Base-by-base conservation (phyloP, 2,888 invertebrate genomes). In the Hedychridium roseum region DNA sequence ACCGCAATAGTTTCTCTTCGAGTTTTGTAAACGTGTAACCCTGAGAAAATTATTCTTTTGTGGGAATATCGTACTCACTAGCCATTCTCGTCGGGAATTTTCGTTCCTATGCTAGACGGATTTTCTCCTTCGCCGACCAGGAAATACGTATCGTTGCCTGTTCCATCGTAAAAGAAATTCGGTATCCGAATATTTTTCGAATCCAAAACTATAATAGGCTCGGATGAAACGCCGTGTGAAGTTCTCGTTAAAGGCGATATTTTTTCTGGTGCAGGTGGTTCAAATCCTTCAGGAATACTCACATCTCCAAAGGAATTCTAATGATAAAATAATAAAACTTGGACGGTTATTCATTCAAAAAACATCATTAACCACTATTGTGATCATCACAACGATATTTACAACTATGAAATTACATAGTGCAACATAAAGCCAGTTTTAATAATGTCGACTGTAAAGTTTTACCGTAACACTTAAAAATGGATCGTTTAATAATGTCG, bases 301-400 rank as follows among this genome's bases (percentile, higher is more conserved):
- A 94, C 89, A 76, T 95, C 95, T 0, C 92, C 95, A 75, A 93
- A 94, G 27, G 92, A 87, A 76, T 92, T 92, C 84, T n/a, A n/a
- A n/a, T n/a, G n/a, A n/a, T 78, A 32, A n/a, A 18, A 35, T 34
- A 43, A 21, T 12, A 15, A 28, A 31, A 39, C 35, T 5, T 20
- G 5, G 3, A 20, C 4, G 5, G 12, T 6, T 6, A 5, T 45
- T 21, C n/a, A n/a, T n/a, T n/a, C n/a, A n/a, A 11, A 23, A 16
- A 28, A 35, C 2, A 14, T 32, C 27, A 32, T 31, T 30, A 21
- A n/a, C n/a, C 12, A 11, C 28, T 31, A 16, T 38, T 26, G 2
- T 17, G 20, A 32, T 2, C 5, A 21, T 27, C 11, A 27, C 27
- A 27, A 27, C 3, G 12, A 11, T 7, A 7, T 7, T 20, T 5